Percentiles rank a stretch among this genome's conserved stretches.
These are phyloP conservation scores for Merluccius polli DNA, from an alignment of 2,797 vertebrate genomes.

Conservation along the genomic window DNA sequence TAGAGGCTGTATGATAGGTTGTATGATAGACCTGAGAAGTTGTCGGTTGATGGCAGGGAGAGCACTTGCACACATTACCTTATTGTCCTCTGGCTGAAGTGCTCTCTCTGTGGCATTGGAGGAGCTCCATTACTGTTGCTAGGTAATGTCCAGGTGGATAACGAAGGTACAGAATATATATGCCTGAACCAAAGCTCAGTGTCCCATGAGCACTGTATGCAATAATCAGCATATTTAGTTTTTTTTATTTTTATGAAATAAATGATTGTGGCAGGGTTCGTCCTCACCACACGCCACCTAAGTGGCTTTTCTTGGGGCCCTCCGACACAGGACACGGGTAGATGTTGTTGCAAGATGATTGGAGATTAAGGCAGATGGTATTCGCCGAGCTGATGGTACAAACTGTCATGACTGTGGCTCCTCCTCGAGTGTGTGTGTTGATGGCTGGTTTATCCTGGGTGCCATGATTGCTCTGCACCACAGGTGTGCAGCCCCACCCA, in stretches of 20 bases:
- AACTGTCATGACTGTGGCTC: too few relatives aligned
- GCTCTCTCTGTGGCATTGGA: not conserved
- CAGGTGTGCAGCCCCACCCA: too few relatives aligned
- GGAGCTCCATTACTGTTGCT: conserved; percentile 39
- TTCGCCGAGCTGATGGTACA: too few relatives aligned
- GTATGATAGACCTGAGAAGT: not conserved
- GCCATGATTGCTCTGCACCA: too few relatives aligned
- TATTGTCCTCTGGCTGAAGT: not conserved
- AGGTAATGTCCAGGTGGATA: conserved; percentile 40
- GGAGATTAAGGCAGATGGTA: too few relatives aligned
- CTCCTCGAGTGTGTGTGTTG: too few relatives aligned
- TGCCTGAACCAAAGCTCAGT: conserved; percentile 49
- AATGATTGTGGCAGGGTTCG: too few relatives aligned
- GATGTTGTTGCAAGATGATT: too few relatives aligned
- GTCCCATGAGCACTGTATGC: conserved; percentile 67
- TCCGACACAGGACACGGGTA: too few relatives aligned
- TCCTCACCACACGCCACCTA: too few relatives aligned
- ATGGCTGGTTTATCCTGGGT: too few relatives aligned
- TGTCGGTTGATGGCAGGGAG: not conserved
- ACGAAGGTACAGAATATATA: conserved; percentile 44
- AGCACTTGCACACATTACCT: not conserved
- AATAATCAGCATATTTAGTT: conserved; percentile 62
- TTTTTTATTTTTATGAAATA: conserved; percentile 8
- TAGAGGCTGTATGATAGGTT: not conserved
- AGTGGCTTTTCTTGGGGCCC: too few relatives aligned